phyloP scores from a whole-genome alignment of 2,113 vertebrate species.

The Propithecus coquereli region DNA sequence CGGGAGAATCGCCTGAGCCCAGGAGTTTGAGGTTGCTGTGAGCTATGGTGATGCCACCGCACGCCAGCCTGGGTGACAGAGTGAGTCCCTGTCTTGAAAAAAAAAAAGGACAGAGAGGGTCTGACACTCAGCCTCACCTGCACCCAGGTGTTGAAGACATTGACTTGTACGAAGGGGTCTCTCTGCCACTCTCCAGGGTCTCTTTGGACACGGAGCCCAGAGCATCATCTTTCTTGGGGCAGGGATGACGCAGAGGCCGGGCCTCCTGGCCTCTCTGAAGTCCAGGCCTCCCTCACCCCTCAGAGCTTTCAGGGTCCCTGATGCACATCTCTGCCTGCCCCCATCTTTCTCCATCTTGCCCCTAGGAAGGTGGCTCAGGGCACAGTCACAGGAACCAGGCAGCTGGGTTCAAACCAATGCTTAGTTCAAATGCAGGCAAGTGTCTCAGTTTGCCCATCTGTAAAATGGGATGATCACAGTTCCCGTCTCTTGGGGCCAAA shows the following conservation, averaged over 20 bases:
- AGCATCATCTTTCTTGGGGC: background rate
- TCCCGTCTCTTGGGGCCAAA: background rate
- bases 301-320: background rate
- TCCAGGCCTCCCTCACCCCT: background rate
- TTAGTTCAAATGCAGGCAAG: background rate
- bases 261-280: background rate
- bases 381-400: background rate
- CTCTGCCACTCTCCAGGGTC: background rate
- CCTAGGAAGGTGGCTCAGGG: background rate
- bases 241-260: background rate
- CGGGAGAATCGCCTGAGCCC: too few relatives aligned
- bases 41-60: too few relatives aligned
- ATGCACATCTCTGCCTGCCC: accelerated
- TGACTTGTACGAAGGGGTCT: background rate
- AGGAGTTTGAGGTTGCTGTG: too few relatives aligned
- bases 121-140: background rate
- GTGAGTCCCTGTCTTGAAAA: too few relatives aligned
- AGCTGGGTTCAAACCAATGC: background rate
- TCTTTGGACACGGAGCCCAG: background rate
- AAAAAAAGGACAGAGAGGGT: background rate
- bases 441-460: background rate
- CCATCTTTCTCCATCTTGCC: background rate
- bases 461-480: background rate
- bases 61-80: too few relatives aligned
- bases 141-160: background rate